Percentiles rank a stretch among this genome's conserved stretches.
phyloP scores from a whole-genome alignment of 2,888 invertebrate species.

The Bruchidius siliquastri region DNA sequence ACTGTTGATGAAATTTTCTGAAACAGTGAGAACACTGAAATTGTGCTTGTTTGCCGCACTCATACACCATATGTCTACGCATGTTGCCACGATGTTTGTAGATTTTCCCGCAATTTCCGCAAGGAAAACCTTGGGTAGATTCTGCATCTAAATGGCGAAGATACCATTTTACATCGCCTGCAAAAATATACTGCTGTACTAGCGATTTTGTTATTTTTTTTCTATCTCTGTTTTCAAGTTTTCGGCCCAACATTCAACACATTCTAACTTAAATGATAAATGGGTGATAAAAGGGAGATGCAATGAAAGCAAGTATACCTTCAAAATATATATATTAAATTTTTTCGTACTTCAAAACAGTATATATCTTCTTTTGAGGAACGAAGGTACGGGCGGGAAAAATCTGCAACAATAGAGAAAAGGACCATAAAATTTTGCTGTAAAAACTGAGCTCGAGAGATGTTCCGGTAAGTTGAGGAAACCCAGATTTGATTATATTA shows the following conservation, averaged over 20 bases:
- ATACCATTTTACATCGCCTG: slow-evolving; percentile 41
- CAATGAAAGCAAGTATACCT: not conserved
- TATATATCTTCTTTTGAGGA: slow-evolving; percentile 5
- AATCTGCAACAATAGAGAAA: slow-evolving; percentile 27
- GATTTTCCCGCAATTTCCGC: slow-evolving; percentile 73
- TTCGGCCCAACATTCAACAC: slow-evolving; percentile 25
- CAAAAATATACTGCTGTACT: slow-evolving; percentile 47
- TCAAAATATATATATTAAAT: not conserved
- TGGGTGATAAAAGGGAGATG: not conserved
- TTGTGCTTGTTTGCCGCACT: slow-evolving; percentile 49
- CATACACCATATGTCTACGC: slow-evolving; percentile 66
- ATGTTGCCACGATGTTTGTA: slow-evolving; percentile 78
- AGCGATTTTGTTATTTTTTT: slow-evolving; percentile 24
- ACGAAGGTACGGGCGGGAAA: not conserved
- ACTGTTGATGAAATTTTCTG: slow-evolving; percentile 55
- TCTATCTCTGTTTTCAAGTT: slow-evolving; percentile 9
- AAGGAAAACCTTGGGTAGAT: slow-evolving; percentile 42
- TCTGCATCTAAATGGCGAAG: slow-evolving; percentile 35
- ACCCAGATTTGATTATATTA: too few relatives aligned
- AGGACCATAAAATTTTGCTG: not conserved
- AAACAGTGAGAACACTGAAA: slow-evolving; percentile 47
- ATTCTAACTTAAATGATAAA: slow-evolving; percentile 6
- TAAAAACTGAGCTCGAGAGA: too few relatives aligned
- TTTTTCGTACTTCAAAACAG: not conserved
- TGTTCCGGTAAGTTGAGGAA: not conserved